Percentiles rank a stretch among this genome's conserved stretches.
Evolutionary conservation across 2,113 vertebrate species (phyloP).

Genomic region (Rhabdomys dilectus): DNA sequence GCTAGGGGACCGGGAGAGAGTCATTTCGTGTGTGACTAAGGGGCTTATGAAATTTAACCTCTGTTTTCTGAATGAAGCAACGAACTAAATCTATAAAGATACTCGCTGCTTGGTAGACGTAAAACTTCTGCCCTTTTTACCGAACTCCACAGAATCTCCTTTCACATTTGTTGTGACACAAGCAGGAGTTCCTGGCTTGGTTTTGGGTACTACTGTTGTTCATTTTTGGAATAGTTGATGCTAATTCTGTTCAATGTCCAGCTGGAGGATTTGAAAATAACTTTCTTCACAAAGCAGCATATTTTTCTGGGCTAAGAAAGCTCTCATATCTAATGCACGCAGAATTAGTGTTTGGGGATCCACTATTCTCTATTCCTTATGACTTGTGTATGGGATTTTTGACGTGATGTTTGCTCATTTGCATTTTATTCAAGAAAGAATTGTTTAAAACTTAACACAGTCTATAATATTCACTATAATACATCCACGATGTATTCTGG

Average conservation of each 20-base stretch:
- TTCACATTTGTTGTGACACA: neutral
- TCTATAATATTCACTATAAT: neutral
- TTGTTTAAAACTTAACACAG: neutral
- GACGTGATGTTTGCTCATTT: neutral
- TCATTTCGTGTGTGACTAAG: neutral
- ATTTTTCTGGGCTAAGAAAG: neutral
- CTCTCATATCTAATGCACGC: neutral
- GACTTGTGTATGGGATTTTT: neutral
- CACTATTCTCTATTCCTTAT: neutral
- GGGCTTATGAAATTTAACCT: neutral
- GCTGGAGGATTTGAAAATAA: neutral
- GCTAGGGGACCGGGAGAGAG: neutral
- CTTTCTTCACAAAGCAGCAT: neutral
- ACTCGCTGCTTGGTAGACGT: neutral
- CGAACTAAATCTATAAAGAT: neutral
- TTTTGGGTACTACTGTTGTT: neutral
- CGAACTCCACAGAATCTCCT: neutral
- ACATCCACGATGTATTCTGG: neutral
- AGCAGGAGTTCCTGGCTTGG: neutral
- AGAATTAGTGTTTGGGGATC: neutral
- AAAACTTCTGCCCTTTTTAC: slow-evolving; percentile 37
- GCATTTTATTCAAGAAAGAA: neutral
- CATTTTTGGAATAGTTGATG: slow-evolving; percentile 8
- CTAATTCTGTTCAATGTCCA: neutral
- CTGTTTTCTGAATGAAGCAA: neutral